Base-by-base conservation (phyloP, 2,888 invertebrate genomes). In the Chloromyia formosa region DNA sequence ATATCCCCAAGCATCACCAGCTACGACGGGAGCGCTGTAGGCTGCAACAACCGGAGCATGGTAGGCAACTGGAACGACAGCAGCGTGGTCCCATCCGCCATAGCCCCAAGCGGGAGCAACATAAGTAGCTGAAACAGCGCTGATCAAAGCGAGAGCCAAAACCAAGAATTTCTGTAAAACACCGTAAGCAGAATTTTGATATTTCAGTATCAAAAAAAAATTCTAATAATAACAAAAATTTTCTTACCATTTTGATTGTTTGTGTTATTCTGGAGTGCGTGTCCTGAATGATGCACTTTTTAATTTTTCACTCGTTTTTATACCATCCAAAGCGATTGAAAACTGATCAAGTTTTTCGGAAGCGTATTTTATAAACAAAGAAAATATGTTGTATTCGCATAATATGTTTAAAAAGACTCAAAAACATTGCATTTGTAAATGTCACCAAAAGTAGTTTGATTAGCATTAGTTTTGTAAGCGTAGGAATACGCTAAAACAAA, bases 111-210 rank as follows among this genome's bases (percentile, higher is more conserved):
- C 12, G 35, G 62, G 40, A 27, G 62, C 16, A 62, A 62, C 16
- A 18, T 62, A 62, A 4, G 40, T 40, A n/a, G 62, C 62, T 40
- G 62, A 62, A 27, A 40, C 62, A 18, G 62, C 62, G 35, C 40
- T 40, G 62, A 62, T 62, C 14, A 62, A 18, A 16, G 62, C 62
- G 40, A 62, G n/a, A 23, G 62, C 62, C 62, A 62, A 62, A 62
- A 40, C 40, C 40, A 62, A 23, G 62, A 62, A 62, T 62, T 62
- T 62, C 62, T 62, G 62, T 5, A 62, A 62, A 62, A 14, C 10
- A n/a, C n/a, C n/a, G n/a, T n/a, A n/a, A n/a, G n/a, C n/a, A n/a
- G n/a, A n/a, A n/a, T n/a, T n/a, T n/a, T n/a, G n/a, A n/a, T n/a
- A n/a, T n/a, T n/a, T n/a, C n/a, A n/a, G n/a, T n/a, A n/a, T n/a